Percentiles rank a stretch among this genome's conserved stretches.
Evolutionary conservation across 2,113 vertebrate genomes (phyloP).

Genomic region (Hiodon tergisus): DNA sequence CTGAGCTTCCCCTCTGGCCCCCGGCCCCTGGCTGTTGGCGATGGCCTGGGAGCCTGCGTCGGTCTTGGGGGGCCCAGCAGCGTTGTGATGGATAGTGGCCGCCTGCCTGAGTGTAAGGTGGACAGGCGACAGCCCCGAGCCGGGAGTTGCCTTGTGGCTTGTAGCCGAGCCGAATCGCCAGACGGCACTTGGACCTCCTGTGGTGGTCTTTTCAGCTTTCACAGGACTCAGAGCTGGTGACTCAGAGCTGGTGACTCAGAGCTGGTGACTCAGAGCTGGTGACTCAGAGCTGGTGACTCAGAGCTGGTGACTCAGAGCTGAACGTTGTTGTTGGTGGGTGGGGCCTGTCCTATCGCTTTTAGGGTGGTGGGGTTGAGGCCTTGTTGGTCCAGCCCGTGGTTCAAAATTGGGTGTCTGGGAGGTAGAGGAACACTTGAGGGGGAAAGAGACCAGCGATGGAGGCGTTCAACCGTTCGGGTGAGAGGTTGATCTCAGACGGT

Average conservation of each 20-base stretch:
- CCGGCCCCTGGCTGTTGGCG: too few species aligned
- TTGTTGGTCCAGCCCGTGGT: constrained; percentile 94
- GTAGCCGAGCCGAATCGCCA: constrained; percentile 89
- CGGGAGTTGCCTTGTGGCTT: constrained; percentile 87
- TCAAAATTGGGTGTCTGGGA: constrained; percentile 82
- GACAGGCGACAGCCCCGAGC: constrained; percentile 75
- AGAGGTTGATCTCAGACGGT: constrained; percentile 95
- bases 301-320: too few species aligned
- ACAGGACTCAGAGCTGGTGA: constrained; percentile 42
- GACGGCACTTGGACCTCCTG: constrained; percentile 76
- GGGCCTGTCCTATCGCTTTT: constrained; percentile 96
- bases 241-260: too few species aligned
- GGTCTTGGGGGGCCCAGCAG: background rate
- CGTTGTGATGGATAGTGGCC: constrained; percentile 18
- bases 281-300: too few species aligned
- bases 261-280: too few species aligned
- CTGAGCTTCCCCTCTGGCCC: constrained; percentile 39
- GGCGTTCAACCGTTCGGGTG: constrained; percentile 93
- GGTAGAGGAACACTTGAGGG: constrained; percentile 96
- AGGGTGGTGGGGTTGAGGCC: constrained; percentile 96
- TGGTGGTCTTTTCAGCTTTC: constrained; percentile 78
- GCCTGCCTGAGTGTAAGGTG: constrained; percentile 72
- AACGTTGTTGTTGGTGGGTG: constrained; percentile 69
- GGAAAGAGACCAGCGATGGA: constrained; percentile 97
- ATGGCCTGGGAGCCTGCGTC: too few species aligned